Percentiles rank a stretch among this genome's conserved stretches.
phyloP scores from a whole-genome alignment of 2,888 invertebrate species.

The Tachystola acroxantha region DNA sequence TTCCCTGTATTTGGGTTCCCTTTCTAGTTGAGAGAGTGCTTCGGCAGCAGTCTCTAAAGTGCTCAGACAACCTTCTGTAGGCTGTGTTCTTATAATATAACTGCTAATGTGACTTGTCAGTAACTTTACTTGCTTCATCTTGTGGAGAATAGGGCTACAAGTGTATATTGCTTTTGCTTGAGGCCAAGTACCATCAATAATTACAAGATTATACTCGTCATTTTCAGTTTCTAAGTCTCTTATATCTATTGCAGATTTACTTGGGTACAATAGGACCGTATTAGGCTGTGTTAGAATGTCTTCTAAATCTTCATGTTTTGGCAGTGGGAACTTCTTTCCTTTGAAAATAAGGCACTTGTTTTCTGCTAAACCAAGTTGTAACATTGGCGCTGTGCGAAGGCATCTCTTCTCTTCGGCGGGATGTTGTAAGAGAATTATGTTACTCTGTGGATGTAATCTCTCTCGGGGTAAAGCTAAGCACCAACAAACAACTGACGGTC shows the following conservation, averaged over 20 bases:
- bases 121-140: constrained; percentile 89
- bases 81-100: constrained; percentile 96
- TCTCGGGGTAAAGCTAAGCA: constrained; percentile 88
- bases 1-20: constrained; percentile 80
- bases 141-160: constrained; percentile 86
- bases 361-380: constrained; percentile 84
- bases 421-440: constrained; percentile 91
- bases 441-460: constrained; percentile 82
- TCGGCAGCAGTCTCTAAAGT: constrained; percentile 92
- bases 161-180: constrained; percentile 95
- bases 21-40: constrained; percentile 87
- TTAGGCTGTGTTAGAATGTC: constrained; percentile 81
- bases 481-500: constrained; percentile 94
- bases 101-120: constrained; percentile 85
- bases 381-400: constrained; percentile 93
- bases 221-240: constrained; percentile 61
- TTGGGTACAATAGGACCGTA: constrained; percentile 89
- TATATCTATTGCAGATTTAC: constrained; percentile 84
- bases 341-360: constrained; percentile 88
- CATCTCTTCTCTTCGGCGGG: constrained; percentile 95
- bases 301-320: constrained; percentile 81
- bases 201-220: constrained; percentile 84
- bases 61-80: constrained; percentile 93
- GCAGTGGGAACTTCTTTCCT: constrained; percentile 90
- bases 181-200: constrained; percentile 97